Percentiles rank a stretch among this genome's conserved stretches.
These are phyloP conservation scores for Mechanitis messenoides DNA, from an alignment of 2,888 invertebrate species.

Conservation along the genomic window DNA sequence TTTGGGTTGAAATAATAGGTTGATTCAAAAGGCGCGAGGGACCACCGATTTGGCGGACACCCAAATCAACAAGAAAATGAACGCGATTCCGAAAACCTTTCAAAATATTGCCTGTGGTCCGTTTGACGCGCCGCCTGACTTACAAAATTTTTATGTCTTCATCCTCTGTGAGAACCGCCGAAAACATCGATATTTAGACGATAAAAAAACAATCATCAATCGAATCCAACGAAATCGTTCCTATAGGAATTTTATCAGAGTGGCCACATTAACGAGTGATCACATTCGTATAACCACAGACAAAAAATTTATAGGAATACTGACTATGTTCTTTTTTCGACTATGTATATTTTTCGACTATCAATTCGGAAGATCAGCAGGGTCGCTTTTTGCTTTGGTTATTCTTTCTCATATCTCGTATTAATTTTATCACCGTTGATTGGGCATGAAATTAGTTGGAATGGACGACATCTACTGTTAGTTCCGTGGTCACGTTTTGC, in stretches of 20 bases:
- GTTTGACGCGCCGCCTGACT: constrained; percentile 65
- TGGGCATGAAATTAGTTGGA: constrained; percentile 70
- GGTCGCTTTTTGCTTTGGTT: constrained; percentile 54
- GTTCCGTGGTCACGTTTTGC: constrained; percentile 63
- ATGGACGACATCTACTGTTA: constrained; percentile 50
- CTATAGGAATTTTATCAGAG: constrained; percentile 60
- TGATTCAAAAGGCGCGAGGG: constrained; percentile 66
- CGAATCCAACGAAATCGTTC: constrained; percentile 49
- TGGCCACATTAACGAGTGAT: constrained; percentile 58
- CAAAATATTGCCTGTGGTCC: constrained; percentile 69
- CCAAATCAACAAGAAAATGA: constrained; percentile 49
- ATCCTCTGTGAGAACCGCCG: constrained; percentile 63
- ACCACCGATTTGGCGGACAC: constrained; percentile 68
- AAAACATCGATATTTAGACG: constrained; percentile 47
- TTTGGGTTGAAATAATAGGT: constrained; percentile 66
- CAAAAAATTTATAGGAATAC: constrained; percentile 61
- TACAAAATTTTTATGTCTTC: constrained; percentile 74
- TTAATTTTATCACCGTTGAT: constrained; percentile 70
- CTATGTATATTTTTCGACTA: constrained; percentile 38
- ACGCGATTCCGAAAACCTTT: constrained; percentile 52
- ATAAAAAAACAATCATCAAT: constrained; percentile 47
- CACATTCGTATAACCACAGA: constrained; percentile 60
- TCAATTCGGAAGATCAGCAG: constrained; percentile 38
- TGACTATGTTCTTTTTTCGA: constrained; percentile 55
- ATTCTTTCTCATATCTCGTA: constrained; percentile 33